Evolutionary conservation across 2,888 invertebrate genomes (phyloP), one percentile per base, ranked within the genome.

Genomic region (Aporophyla lueneburgensis): DNA sequence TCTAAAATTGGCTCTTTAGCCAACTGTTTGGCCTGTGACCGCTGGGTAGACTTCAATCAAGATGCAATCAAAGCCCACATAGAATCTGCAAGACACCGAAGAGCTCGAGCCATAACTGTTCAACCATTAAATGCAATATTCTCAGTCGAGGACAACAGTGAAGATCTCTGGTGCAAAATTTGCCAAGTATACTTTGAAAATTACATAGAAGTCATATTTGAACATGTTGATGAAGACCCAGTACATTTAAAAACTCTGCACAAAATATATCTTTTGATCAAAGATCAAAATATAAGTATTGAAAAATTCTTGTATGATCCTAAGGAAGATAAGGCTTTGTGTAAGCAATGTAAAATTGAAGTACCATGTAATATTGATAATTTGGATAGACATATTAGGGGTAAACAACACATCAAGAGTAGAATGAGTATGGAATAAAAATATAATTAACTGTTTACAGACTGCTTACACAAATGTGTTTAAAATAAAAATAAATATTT

Each of bases 111-210:
- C 3, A 92, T 93, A 80, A 90, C 88, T 21, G 86, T 94, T 2
- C 93, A 93, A 78, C 93, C 93, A 14, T 82, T 89, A 46, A 94
- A 94, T 78, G 94, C 92, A 1, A 93, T 94, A 85, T 93, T 93
- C 79, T 92, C 93, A 24, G 91, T 93, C 0, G 90, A 92, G 71
- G 89, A 88, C n/a, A 87, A 74, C 54, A 83, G 89, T 65, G 84
- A 89, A n/a, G 90, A 92, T 43, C 74, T 94, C 9, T 94, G 92
- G 92, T 94, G 94, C 71, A 94, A 94, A 88, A 86, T 94, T 19
- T 94, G 94, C 67, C 87, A 91, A 81, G 80, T 86, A 16, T 93
- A 90, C 74, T 91, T 94, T 72, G 90, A 92, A 74, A 94, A 94
- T 74, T 92, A 91, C 33, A 87, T 93, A 5, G 91, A 92, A 79